Evolutionary conservation across 1,140 invertebrate genomes (phyloP).

Genomic region (Ceratosolen solmsi): DNA sequence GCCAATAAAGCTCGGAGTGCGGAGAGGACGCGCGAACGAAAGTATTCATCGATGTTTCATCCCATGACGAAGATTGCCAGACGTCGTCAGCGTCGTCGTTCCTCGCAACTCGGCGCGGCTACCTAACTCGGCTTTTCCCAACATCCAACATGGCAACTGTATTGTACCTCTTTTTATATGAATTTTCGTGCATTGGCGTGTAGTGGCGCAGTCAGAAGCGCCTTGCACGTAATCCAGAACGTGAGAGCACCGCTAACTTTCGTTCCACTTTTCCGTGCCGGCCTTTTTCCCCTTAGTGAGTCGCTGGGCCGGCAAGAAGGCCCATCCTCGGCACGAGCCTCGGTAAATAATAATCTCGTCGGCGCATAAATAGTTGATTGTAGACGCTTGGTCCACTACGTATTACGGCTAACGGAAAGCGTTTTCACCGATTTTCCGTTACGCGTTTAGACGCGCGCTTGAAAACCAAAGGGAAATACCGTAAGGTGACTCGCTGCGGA

Average conservation of each 20-base stretch:
- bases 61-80: background rate
- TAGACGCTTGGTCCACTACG: too few species aligned
- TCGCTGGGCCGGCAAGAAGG: background rate
- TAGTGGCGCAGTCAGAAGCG: background rate
- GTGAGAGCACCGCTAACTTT: slow-evolving; percentile 44
- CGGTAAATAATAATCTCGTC: background rate
- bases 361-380: background rate
- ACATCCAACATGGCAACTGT: background rate
- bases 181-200: background rate
- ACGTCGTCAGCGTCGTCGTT: background rate
- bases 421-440: background rate
- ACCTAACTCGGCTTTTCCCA: background rate
- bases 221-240: slow-evolving; percentile 11
- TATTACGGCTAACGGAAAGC: background rate
- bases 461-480: background rate
- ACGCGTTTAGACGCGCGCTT: background rate
- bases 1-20: background rate
- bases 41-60: background rate
- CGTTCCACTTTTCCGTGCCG: slow-evolving; percentile 41
- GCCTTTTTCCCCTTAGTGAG: background rate
- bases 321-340: background rate
- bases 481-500: background rate
- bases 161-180: background rate
- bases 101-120: background rate
- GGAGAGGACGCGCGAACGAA: background rate